Evolutionary conservation across 2,113 vertebrate genomes (phyloP).

Genomic region (Paraplagusia blochii): DNA sequence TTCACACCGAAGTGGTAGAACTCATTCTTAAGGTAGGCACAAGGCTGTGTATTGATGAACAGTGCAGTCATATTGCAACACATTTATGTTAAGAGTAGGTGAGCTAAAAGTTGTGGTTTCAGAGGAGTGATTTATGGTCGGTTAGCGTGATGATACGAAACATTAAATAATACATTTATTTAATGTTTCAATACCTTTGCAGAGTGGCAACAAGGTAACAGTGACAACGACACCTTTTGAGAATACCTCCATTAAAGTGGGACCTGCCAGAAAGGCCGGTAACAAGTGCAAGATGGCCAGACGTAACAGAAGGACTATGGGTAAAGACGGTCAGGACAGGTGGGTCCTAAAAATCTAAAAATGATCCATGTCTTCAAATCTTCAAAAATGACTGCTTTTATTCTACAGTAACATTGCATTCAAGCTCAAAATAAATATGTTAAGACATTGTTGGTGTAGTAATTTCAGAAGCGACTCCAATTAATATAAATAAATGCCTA

Average conservation of each 20-base stretch:
- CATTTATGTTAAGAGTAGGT: no score
- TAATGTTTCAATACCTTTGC: slow-evolving; percentile 11
- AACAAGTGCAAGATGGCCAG: slow-evolving; percentile 93
- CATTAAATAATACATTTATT: background rate
- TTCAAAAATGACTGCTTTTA: no score
- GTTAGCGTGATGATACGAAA: no score
- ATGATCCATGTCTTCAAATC: no score
- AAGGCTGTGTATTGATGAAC: background rate
- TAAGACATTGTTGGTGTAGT: no score
- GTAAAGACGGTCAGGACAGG: slow-evolving; percentile 87
- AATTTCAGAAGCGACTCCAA: no score
- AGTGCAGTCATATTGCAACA: background rate
- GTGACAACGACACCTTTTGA: slow-evolving; percentile 93
- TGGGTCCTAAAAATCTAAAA: slow-evolving; percentile 50
- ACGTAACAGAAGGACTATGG: slow-evolving; percentile 80
- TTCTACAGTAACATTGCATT: no score
- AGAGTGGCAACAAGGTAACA: slow-evolving; percentile 92
- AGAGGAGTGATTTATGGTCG: no score
- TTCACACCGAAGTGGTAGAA: slow-evolving; percentile 93
- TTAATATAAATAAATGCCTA: no score
- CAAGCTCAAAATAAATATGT: no score
- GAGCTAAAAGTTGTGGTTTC: no score
- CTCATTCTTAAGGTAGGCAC: slow-evolving; percentile 87
- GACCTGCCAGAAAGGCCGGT: slow-evolving; percentile 86
- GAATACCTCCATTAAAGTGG: slow-evolving; percentile 92